Percentiles rank a stretch among this genome's conserved stretches.
phyloP scores from a whole-genome alignment of 2,797 vertebrate species.

The Sylvilagus floridanus region DNA sequence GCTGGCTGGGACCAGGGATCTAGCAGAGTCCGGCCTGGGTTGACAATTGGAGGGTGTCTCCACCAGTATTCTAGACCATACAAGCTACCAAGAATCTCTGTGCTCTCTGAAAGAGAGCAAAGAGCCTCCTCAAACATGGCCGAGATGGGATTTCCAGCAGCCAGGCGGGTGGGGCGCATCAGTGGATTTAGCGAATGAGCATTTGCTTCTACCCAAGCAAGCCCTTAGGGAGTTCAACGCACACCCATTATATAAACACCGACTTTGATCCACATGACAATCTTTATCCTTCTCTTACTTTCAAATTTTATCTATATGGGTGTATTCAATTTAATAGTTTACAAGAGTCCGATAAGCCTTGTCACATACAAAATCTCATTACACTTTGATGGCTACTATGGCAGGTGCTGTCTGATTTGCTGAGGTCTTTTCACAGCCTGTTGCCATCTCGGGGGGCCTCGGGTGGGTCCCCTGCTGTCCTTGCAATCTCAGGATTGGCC shows the following conservation, averaged over 20 bases:
- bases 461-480: background rate
- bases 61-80: background rate
- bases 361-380: background rate
- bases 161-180: background rate
- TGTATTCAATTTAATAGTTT: background rate
- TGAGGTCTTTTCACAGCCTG: background rate
- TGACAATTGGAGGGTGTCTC: background rate
- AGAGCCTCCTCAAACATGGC: background rate
- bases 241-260: background rate
- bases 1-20: background rate
- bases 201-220: background rate
- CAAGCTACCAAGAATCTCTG: background rate
- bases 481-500: background rate
- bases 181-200: background rate
- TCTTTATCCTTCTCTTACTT: slow-evolving; percentile 13
- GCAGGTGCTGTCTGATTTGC: background rate
- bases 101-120: background rate
- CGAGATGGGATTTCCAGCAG: slow-evolving; percentile 29
- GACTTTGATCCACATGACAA: background rate
- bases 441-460: background rate
- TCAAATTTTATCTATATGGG: slow-evolving; percentile 15
- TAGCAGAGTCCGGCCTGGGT: background rate
- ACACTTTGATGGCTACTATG: background rate
- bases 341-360: background rate
- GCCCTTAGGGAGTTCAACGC: background rate